These are phyloP conservation scores for Nasonia vitripennis DNA, from an alignment of 1,140 invertebrate species.

Conservation along the genomic window DNA sequence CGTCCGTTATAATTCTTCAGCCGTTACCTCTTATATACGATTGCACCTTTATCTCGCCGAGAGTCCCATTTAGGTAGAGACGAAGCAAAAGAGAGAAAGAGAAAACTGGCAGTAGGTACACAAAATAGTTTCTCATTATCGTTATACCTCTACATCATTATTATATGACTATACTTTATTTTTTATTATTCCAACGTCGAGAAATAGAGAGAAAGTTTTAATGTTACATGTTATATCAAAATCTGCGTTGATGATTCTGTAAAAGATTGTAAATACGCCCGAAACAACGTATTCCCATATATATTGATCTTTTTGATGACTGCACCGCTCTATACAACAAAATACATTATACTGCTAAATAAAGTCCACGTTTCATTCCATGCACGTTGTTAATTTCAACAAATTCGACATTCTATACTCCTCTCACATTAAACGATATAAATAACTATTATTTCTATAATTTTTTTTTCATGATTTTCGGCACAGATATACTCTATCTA, in stretches of 20 bases:
- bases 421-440: background rate
- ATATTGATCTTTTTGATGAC: background rate
- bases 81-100: background rate
- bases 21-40: slow-evolving; percentile 43
- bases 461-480: too few relatives aligned
- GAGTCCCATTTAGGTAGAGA: background rate
- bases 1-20: slow-evolving; percentile 46
- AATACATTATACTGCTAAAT: slow-evolving; percentile 5
- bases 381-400: background rate
- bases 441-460: background rate
- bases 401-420: background rate
- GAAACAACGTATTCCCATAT: background rate
- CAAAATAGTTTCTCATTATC: slow-evolving; percentile 1
- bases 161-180: background rate
- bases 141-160: background rate
- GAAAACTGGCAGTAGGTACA: background rate
- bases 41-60: slow-evolving; percentile 12
- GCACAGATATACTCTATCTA: too few relatives aligned
- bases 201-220: background rate
- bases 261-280: background rate
- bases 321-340: slow-evolving; percentile 3
- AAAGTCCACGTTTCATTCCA: slow-evolving; percentile 3
- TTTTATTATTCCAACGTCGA: background rate
- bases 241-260: slow-evolving; percentile 3
- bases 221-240: slow-evolving; percentile 4